phyloP scores from a whole-genome alignment of 2,113 vertebrate genomes.

The Austrofundulus limnaeus region DNA sequence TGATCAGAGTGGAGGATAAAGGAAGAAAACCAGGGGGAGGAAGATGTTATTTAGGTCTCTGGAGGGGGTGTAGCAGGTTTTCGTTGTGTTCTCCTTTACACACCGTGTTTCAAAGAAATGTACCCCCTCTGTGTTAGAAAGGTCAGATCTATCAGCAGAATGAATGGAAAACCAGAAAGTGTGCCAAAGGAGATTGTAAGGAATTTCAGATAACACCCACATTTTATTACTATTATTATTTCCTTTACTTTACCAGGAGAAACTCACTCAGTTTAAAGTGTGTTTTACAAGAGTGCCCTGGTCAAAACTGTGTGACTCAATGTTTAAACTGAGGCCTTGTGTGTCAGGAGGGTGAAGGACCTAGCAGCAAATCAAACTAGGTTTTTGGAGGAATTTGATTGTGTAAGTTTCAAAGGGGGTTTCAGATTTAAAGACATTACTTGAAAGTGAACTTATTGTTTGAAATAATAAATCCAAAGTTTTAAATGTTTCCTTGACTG shows the following conservation, averaged over 20 bases:
- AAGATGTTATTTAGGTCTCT: neutral
- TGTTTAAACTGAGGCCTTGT: too few relatives aligned
- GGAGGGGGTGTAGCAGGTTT: neutral
- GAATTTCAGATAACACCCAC: neutral
- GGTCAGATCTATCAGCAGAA: slow-evolving; percentile 2
- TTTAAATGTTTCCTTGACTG: too few relatives aligned
- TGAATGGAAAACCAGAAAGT: neutral
- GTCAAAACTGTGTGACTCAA: too few relatives aligned
- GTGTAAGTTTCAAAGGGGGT: too few relatives aligned
- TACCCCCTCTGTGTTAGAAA: slow-evolving; percentile 4
- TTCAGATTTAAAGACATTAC: too few relatives aligned
- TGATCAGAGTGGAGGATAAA: slow-evolving; percentile 43
- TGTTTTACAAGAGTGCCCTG: too few relatives aligned
- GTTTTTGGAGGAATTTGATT: neutral
- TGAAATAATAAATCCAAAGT: too few relatives aligned
- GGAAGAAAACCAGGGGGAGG: slow-evolving; percentile 1
- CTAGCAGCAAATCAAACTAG: neutral
- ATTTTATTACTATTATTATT: too few relatives aligned
- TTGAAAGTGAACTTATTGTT: too few relatives aligned
- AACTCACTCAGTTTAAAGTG: too few relatives aligned
- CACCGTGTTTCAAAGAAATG: neutral
- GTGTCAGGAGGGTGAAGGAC: too few relatives aligned
- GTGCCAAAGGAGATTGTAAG: neutral
- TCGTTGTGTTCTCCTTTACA: neutral
- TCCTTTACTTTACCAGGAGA: too few relatives aligned